Conservation (phyloP, 2,113 vertebrate genomes). For the Mesitornis unicolor region DNA sequence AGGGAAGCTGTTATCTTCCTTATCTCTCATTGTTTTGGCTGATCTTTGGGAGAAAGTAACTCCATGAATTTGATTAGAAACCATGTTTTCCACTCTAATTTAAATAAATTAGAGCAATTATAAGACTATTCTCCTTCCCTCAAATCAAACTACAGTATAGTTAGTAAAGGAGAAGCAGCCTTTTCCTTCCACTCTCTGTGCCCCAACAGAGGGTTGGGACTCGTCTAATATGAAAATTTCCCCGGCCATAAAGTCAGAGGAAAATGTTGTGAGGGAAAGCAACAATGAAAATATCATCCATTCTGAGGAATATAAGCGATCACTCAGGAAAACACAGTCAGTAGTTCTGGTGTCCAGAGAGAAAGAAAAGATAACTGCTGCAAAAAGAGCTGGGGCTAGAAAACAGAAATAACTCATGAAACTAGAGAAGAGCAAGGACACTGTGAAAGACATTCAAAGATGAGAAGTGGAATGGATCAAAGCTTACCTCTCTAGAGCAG, state of each 20-base stretch:
- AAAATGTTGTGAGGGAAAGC: background rate
- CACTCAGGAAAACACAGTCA: background rate
- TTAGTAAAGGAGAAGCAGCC: background rate
- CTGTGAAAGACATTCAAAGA: background rate
- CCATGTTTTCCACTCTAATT: background rate
- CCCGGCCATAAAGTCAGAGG: background rate
- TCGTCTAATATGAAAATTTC: background rate
- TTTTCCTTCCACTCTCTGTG: background rate
- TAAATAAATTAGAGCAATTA: background rate
- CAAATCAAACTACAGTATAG: background rate
- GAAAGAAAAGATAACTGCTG: background rate
- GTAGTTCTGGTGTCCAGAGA: background rate
- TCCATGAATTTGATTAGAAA: background rate
- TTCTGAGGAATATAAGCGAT: background rate
- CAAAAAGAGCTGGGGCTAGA: background rate
- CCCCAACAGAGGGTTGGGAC: background rate
- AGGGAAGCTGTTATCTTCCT: background rate
- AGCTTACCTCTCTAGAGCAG: background rate
- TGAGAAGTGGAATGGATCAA: background rate
- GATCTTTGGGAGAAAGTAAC: background rate
- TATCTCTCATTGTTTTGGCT: background rate
- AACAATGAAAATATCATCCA: background rate
- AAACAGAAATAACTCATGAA: background rate
- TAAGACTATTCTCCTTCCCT: background rate
- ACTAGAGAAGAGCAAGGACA: background rate